These are phyloP conservation scores for Margaritifera margaritifera DNA, from an alignment of 2,888 invertebrate genomes.

Conservation along the genomic window DNA sequence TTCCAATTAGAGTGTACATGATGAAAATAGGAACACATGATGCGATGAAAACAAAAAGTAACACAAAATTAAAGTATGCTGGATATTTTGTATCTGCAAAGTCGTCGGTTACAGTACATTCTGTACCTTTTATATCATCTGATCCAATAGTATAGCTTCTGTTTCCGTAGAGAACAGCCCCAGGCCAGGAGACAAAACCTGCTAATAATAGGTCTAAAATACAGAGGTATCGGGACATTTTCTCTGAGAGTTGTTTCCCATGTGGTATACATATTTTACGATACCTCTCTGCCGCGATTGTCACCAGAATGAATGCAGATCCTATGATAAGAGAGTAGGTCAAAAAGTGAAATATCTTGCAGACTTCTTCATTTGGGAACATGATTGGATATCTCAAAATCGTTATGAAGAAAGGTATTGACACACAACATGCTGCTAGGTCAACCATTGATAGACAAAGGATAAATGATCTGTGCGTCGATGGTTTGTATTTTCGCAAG, in stretches of 20 bases:
- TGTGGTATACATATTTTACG: too few relatives aligned
- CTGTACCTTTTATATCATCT: slow-evolving; percentile 34
- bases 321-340: slow-evolving; percentile 26
- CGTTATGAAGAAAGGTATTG: slow-evolving; percentile 40
- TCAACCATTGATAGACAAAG: too few relatives aligned
- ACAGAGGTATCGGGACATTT: too few relatives aligned
- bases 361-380: slow-evolving; percentile 26
- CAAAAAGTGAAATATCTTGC: slow-evolving; percentile 28
- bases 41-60: too few relatives aligned
- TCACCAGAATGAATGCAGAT: too few relatives aligned
- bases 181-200: slow-evolving; percentile 40
- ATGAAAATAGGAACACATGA: too few relatives aligned
- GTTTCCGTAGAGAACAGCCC: slow-evolving; percentile 48
- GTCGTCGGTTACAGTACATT: slow-evolving; percentile 46
- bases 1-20: too few relatives aligned
- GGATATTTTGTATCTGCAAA: slow-evolving; percentile 36
- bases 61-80: slow-evolving; percentile 41
- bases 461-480: too few relatives aligned
- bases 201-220: too few relatives aligned
- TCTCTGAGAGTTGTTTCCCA: too few relatives aligned
- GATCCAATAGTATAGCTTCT: slow-evolving; percentile 34
- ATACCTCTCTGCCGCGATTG: too few relatives aligned
- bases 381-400: slow-evolving; percentile 33
- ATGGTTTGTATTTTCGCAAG: too few relatives aligned
- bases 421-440: slow-evolving; percentile 32